Conservation (phyloP, 2,113 vertebrate genomes). For the Dascyllus trimaculatus region DNA sequence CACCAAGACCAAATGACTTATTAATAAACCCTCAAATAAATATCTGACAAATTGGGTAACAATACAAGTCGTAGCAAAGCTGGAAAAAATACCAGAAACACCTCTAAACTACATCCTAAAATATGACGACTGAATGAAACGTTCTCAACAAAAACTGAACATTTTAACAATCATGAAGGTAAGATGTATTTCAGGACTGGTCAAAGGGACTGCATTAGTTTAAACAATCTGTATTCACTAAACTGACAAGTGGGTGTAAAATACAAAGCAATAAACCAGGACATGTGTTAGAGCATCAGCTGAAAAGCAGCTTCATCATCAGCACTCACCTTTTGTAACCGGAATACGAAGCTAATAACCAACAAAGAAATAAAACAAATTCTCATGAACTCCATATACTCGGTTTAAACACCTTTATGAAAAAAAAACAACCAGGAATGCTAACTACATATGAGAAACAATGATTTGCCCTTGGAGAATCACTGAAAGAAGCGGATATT, state of each 20-base stretch:
- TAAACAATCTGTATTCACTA: not conserved
- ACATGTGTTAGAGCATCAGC: conserved; percentile 25
- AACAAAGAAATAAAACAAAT: conserved; percentile 30
- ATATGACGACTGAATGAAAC: not conserved
- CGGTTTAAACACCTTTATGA: not conserved
- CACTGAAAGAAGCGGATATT: not conserved
- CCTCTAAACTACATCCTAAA: not conserved
- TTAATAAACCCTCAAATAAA: no score
- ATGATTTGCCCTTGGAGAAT: not conserved
- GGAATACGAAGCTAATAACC: conserved; percentile 10
- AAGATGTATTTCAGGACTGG: not conserved
- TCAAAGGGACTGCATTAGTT: not conserved
- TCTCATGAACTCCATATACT: not conserved
- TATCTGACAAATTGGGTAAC: no score
- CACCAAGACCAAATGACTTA: no score
- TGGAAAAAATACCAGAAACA: no score
- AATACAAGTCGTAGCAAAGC: no score
- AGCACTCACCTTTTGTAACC: conserved; percentile 56
- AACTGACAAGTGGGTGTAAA: conserved; percentile 18
- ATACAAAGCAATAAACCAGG: not conserved
- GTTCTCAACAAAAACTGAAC: not conserved
- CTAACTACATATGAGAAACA: not conserved
- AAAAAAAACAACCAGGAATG: not conserved
- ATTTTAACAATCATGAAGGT: not conserved
- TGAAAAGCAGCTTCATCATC: conserved; percentile 20